Conservation (phyloP, 2,113 vertebrate genomes). For the Xenopus laevis region DNA sequence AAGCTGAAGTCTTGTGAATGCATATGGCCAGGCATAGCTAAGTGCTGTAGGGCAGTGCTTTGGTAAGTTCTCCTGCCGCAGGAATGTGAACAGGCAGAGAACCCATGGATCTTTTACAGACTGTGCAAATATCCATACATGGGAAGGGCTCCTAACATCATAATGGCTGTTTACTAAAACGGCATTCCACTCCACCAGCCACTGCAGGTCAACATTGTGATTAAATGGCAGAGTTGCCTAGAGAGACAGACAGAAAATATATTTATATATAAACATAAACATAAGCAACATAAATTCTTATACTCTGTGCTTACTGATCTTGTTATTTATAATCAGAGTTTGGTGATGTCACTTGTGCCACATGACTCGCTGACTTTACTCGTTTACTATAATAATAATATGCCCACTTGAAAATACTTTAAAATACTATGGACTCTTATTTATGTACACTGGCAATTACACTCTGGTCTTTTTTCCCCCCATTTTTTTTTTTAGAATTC, state of each 20-base stretch:
- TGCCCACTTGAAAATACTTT: no score
- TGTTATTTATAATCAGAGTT: no score
- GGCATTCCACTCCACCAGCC: conserved; percentile 95
- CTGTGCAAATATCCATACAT: conserved; percentile 97
- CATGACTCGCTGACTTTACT: no score
- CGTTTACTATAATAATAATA: no score
- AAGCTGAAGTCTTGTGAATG: conserved; percentile 89
- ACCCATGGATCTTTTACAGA: conserved; percentile 95
- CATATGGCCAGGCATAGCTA: conserved; percentile 95
- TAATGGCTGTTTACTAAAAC: conserved; percentile 93
- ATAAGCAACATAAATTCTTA: background rate
- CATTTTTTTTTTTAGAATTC: no score
- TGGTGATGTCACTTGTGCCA: no score
- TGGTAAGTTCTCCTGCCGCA: conserved; percentile 92
- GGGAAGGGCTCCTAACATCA: conserved; percentile 94
- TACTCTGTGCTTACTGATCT: no score
- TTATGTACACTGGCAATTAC: no score
- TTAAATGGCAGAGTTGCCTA: conserved; percentile 82
- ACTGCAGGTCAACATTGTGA: conserved; percentile 92
- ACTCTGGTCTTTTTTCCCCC: no score
- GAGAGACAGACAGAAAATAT: background rate
- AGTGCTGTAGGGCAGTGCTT: conserved; percentile 93
- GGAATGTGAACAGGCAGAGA: conserved; percentile 94
- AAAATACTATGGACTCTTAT: no score
- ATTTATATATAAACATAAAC: no score